Conservation (phyloP, 1,140 invertebrate species). For the Rhagoletis zephyria region DNA sequence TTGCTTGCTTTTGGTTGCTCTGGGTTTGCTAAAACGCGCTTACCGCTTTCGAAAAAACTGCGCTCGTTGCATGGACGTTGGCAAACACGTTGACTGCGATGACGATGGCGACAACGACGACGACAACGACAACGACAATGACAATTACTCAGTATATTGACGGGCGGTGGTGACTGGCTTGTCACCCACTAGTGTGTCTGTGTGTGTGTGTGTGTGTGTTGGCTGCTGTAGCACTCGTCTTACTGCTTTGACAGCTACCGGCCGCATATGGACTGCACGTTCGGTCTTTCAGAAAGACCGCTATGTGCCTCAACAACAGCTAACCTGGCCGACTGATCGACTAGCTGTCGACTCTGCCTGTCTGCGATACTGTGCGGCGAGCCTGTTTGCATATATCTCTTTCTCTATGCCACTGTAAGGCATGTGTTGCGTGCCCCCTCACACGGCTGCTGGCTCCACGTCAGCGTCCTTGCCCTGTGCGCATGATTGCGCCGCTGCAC, state of each 20-base stretch:
- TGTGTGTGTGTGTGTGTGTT: background rate
- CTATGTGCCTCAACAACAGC: background rate
- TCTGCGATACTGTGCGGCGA: background rate
- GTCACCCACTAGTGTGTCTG: background rate
- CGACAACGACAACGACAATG: background rate
- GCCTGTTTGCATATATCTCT: background rate
- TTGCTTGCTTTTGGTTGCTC: background rate
- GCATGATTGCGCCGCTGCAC: constrained; percentile 62
- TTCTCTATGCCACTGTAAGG: background rate
- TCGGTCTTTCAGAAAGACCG: background rate
- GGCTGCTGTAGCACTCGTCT: constrained; percentile 38
- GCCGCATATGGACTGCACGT: background rate
- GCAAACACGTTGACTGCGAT: background rate
- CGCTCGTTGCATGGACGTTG: background rate
- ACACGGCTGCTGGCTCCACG: constrained; percentile 66
- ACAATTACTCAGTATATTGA: too few species aligned
- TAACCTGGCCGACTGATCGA: background rate
- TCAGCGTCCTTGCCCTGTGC: constrained; percentile 57
- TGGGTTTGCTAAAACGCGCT: background rate
- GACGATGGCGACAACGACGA: background rate
- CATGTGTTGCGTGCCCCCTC: constrained; percentile 53
- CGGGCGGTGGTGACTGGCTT: too few species aligned
- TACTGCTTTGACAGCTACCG: constrained; percentile 33
- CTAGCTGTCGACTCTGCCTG: background rate
- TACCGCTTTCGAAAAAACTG: background rate